Evolutionary conservation across 2,113 vertebrate species (phyloP).

Genomic region (Oncorhynchus keta): DNA sequence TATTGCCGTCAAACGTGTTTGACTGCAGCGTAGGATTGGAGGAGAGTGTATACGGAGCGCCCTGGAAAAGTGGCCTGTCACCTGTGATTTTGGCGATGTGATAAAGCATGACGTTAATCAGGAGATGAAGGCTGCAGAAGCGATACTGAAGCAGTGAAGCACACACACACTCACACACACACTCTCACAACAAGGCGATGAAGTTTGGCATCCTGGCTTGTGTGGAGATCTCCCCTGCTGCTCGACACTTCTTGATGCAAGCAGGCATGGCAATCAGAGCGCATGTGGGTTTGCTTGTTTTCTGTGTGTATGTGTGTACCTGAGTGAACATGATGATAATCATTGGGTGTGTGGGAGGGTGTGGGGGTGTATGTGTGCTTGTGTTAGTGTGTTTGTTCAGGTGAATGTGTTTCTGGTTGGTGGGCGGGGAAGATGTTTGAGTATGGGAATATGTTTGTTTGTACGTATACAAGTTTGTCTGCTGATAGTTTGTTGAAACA

Average conservation of each 20-base stretch:
- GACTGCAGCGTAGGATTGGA: conserved; percentile 55
- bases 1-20: conserved; percentile 78
- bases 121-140: conserved; percentile 60
- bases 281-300: conserved; percentile 13
- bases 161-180: conserved; percentile 34
- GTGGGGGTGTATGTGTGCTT: conserved; percentile 12
- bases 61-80: conserved; percentile 81
- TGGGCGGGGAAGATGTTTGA: conserved; percentile 33
- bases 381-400: neutral
- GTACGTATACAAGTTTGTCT: conserved; percentile 42
- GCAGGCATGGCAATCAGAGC: conserved; percentile 34
- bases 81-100: conserved; percentile 77
- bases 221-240: conserved; percentile 19
- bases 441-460: conserved; percentile 42
- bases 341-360: conserved; percentile 13
- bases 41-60: conserved; percentile 42
- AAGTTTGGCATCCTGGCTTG: conserved; percentile 40
- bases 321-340: conserved; percentile 16
- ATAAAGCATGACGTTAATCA: conserved; percentile 73
- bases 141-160: conserved; percentile 30
- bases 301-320: conserved; percentile 16
- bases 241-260: conserved; percentile 24
- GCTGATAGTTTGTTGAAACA: conserved; percentile 40
- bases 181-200: conserved; percentile 55
- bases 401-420: neutral